phyloP scores from a whole-genome alignment of 2,113 vertebrate species.

The Serranochromis macrocephalus region DNA sequence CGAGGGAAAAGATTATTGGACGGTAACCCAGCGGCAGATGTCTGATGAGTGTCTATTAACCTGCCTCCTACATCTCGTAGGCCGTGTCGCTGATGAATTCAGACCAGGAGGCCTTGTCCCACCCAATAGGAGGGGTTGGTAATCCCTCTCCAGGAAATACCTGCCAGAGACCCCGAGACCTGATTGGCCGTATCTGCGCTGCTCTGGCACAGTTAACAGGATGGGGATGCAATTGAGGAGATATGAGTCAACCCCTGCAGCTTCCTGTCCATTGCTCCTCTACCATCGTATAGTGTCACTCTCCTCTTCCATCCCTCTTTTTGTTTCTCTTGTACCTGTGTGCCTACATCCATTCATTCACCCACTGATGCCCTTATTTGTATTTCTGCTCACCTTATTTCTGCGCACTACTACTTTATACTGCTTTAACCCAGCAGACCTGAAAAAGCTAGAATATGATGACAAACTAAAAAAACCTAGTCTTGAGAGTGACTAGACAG shows the following conservation, averaged over 20 bases:
- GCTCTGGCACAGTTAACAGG: slow-evolving; percentile 58
- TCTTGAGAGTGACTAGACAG: neutral
- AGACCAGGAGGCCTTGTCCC: slow-evolving; percentile 75
- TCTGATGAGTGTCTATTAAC: slow-evolving; percentile 82
- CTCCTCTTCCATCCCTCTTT: neutral
- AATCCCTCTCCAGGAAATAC: slow-evolving; percentile 69
- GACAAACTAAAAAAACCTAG: neutral
- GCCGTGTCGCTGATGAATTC: slow-evolving; percentile 70
- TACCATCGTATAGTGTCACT: neutral
- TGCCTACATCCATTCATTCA: neutral
- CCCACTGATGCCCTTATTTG: neutral
- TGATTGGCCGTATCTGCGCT: slow-evolving; percentile 56
- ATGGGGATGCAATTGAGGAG: slow-evolving; percentile 23
- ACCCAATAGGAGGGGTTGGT: slow-evolving; percentile 71
- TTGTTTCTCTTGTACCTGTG: neutral
- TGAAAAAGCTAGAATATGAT: neutral
- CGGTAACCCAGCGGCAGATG: slow-evolving; percentile 75
- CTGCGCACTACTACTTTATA: neutral
- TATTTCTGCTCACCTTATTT: neutral
- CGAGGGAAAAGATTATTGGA: slow-evolving; percentile 77
- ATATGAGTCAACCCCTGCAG: slow-evolving; percentile 47
- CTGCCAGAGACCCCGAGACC: slow-evolving; percentile 59
- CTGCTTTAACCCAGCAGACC: neutral
- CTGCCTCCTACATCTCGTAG: slow-evolving; percentile 73
- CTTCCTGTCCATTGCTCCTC: slow-evolving; percentile 24